Evolutionary conservation across 2,797 vertebrate species (phyloP), one percentile per base, ranked within the genome.

Genomic region (Neopelma chrysocephalum): DNA sequence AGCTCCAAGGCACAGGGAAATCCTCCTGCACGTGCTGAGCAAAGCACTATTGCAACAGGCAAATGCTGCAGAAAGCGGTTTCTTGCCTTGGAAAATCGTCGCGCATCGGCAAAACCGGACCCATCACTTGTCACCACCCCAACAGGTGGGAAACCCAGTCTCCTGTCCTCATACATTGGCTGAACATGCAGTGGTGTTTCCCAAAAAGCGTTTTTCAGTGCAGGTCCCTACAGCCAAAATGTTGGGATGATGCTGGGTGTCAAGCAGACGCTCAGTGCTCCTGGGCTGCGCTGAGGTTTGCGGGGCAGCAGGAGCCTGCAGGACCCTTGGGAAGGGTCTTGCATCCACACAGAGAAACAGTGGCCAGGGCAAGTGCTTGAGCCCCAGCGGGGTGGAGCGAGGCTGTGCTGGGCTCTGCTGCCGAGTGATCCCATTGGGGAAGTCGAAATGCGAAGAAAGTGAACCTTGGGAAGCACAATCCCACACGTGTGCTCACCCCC

Each of bases 111-210:
- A 12, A 17, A 66, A 14, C 38, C 0, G 22, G 27, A 12, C 15
- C 62, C 50, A 2, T 42, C 0, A 0, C 84, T 18, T 0, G 0
- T 58, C 29, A 15, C 54, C 2, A 2, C 6, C 43, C 38, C 43
- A 15, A 1, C 0, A n/a, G 20, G n/a, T 51, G 73, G 57, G 50
- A 29, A 31, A 75, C 12, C 8, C 3, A 1, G 1, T 1, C 17
- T 61, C 22, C 18, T 7, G 21, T 1, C 18, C 54, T 42, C 0
- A 0, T 1, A 0, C 4, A 0, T 1, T 0, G 1, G 12, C 29
- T 31, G 48, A 11, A n/a, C 3, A 7, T 1, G 17, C 43, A 8
- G 4, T 0, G 45, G 8, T 2, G 38, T 19, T 65, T 71, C 68
- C 22, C 42, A 1, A 19, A 68, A 65, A 13, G 14, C 7, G 0